A percentile compares a stretch with the other conserved stretches of the same genome.
Evolutionary conservation across 2,888 invertebrate genomes (phyloP).

Genomic region (Rotaria magnacalcarata): DNA sequence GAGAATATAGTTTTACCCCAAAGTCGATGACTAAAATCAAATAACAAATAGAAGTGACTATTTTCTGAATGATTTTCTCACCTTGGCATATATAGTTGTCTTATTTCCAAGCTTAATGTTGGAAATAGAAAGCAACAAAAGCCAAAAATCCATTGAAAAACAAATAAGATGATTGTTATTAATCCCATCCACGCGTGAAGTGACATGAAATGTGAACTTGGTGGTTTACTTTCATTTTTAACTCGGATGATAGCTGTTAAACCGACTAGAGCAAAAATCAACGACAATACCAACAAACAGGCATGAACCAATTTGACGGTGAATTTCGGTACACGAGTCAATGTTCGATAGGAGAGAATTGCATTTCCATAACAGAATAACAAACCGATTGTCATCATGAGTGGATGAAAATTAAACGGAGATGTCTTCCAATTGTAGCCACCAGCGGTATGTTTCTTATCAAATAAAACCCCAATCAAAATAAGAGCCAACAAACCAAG

Average conservation of each 20-base stretch:
- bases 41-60: too few species aligned
- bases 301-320: conserved; percentile 73
- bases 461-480: conserved; percentile 67
- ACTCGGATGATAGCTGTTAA: conserved; percentile 75
- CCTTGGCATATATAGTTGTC: conserved; percentile 68
- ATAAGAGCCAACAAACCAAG: conserved; percentile 63
- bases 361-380: conserved; percentile 70
- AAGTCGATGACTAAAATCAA: conserved; percentile 37
- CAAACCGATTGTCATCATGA: conserved; percentile 76
- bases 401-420: conserved; percentile 78
- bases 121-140: conserved; percentile 73
- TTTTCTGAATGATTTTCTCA: conserved; percentile 63
- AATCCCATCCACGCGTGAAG: conserved; percentile 78
- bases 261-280: conserved; percentile 70
- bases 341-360: conserved; percentile 74
- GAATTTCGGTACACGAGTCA: conserved; percentile 70
- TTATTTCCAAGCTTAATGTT: conserved; percentile 65
- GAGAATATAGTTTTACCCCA: conserved; percentile 69
- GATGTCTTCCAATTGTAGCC: conserved; percentile 51
- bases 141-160: conserved; percentile 70
- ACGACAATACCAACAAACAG: conserved; percentile 67
- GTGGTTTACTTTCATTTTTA: conserved; percentile 63
- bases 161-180: conserved; percentile 69
- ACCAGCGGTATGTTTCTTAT: conserved; percentile 58
- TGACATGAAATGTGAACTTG: conserved; percentile 61